A percentile compares a stretch with the other conserved stretches of the same genome.
Conservation (phyloP, 2,888 invertebrate genomes). For the Agrotis clavis region DNA sequence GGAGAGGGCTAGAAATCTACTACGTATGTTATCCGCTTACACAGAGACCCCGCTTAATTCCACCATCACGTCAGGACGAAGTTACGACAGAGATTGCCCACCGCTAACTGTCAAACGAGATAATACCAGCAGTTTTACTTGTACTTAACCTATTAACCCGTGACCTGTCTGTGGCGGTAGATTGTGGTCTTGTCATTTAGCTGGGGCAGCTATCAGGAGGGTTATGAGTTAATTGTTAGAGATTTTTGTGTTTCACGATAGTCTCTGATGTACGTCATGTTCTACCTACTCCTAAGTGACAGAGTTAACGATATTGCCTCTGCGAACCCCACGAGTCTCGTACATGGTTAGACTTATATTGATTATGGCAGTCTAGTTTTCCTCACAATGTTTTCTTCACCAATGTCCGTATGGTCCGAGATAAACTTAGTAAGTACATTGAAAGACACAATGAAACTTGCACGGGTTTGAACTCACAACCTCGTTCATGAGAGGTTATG, state of each 20-base stretch:
- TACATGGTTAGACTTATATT: too few relatives aligned
- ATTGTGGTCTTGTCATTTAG: slow-evolving; percentile 47
- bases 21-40: slow-evolving; percentile 18
- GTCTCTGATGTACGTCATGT: not conserved
- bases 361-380: too few relatives aligned
- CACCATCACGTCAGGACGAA: slow-evolving; percentile 52
- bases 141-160: slow-evolving; percentile 61
- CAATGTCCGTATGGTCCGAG: too few relatives aligned
- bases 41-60: slow-evolving; percentile 21
- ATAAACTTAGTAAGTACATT: too few relatives aligned
- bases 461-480: too few relatives aligned
- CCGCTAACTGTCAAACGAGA: slow-evolving; percentile 61
- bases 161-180: slow-evolving; percentile 45
- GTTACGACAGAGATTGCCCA: slow-evolving; percentile 61
- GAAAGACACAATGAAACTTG: too few relatives aligned
- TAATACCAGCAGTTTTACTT: slow-evolving; percentile 62
- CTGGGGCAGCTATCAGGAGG: slow-evolving; percentile 17
- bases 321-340: too few relatives aligned
- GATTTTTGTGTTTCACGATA: slow-evolving; percentile 13
- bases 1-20: too few relatives aligned
- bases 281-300: too few relatives aligned
- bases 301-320: too few relatives aligned
- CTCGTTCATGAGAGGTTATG: too few relatives aligned
- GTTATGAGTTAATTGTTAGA: slow-evolving; percentile 34
- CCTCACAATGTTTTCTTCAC: too few relatives aligned